Base-by-base conservation (phyloP, 1,140 invertebrate species). In the Lanistes nyassanus region DNA sequence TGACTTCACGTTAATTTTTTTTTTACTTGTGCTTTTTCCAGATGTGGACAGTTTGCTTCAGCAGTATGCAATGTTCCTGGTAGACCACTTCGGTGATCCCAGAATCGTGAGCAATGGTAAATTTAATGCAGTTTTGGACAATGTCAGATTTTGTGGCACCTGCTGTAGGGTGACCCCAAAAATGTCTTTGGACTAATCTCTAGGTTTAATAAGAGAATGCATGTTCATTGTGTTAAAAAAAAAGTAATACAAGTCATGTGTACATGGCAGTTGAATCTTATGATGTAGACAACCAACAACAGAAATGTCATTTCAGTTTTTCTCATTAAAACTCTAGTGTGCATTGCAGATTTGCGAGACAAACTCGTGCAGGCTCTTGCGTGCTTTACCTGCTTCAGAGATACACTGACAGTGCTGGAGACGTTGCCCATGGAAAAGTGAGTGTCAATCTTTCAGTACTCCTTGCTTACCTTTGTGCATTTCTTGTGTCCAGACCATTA, bases 321-420 rank as follows among this genome's bases (percentile, higher is more conserved):
- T 34, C 31, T 64, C 5, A 21, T 7, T 19, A 23, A 3, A 23
- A 26, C 19, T 53, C 31, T 36, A 29, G 11, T 55, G 53, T 76
- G 11, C 76, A 67, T 81, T 81, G 31, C 92, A 51, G 94, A 94
- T 77, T 92, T 93, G 1, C 93, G 94, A 75, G 95, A 95, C 78
- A 93, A 92, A 0, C 82, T 96, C 5, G 92, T 95, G 5, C 92
- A 95, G 81, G 93, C 94, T 0, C 83, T 96, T 26, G 94, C 94
- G n/a, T 92, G 91, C 67, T 93, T 94, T 66, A 92, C 92, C 0
- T 93, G 92, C 21, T 91, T 91, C 85, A 86, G 91, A 3, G 87
- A 90, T 69, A 93, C 91, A 65, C 88, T 92, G 34, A 90, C 91
- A 37, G 91, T 92, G 3, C 80, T 94, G n/a, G 94, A 95, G 83